phyloP scores from a whole-genome alignment of 1,140 invertebrate species.

The Sinella curviseta region DNA sequence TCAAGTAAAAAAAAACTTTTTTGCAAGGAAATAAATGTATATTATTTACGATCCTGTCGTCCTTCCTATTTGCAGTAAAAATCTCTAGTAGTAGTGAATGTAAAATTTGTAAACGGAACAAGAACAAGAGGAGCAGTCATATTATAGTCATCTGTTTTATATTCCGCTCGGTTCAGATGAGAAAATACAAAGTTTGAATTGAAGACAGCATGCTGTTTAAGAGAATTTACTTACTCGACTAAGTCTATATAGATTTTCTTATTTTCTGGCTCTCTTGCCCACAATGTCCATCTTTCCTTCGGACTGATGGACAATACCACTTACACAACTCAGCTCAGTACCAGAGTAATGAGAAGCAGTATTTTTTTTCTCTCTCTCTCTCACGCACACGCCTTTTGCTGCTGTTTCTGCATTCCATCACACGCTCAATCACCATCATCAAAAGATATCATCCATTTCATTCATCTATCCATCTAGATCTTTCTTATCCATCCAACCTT shows the following conservation, averaged over 20 bases:
- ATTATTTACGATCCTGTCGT: not conserved
- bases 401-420: conserved; percentile 9
- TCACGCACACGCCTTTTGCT: too few relatives aligned
- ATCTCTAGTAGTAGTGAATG: not conserved
- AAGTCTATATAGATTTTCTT: too few relatives aligned
- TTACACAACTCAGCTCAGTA: too few relatives aligned
- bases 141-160: conserved; percentile 9
- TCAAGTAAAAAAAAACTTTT: not conserved
- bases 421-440: conserved; percentile 11
- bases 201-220: not conserved
- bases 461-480: not conserved
- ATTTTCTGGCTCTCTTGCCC: too few relatives aligned
- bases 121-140: too few relatives aligned
- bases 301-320: too few relatives aligned
- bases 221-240: too few relatives aligned
- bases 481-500: not conserved
- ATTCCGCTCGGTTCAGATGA: too few relatives aligned
- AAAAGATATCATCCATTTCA: conserved; percentile 4
- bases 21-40: not conserved
- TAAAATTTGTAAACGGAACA: not conserved
- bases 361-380: too few relatives aligned
- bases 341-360: too few relatives aligned
- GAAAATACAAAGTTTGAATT: not conserved
- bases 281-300: too few relatives aligned
- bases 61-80: conserved; percentile 14